Conservation (phyloP, 2,113 vertebrate species). For the Antennarius striatus region DNA sequence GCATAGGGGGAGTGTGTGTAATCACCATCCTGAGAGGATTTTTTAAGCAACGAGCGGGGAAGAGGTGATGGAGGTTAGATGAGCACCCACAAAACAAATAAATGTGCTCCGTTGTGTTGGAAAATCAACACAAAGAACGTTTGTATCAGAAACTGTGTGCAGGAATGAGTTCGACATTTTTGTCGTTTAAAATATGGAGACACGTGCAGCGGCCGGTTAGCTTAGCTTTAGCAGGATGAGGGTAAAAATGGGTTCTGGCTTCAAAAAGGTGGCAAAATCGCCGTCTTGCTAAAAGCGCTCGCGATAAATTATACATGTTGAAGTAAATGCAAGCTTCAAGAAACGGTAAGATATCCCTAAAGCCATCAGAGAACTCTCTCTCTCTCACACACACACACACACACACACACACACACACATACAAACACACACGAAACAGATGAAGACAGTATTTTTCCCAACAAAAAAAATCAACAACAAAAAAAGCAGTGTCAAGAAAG, state of each 20-base stretch:
- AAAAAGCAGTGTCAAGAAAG: slow-evolving; percentile 16
- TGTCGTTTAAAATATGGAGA: background rate
- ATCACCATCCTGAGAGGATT: slow-evolving; percentile 44
- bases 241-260: background rate
- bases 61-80: slow-evolving; percentile 38
- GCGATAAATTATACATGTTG: slow-evolving; percentile 3
- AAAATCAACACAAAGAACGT: background rate
- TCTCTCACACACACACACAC: background rate
- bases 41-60: slow-evolving; percentile 18
- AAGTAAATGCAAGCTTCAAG: slow-evolving; percentile 15
- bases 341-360: slow-evolving; percentile 15
- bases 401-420: slow-evolving; percentile 9
- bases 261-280: background rate
- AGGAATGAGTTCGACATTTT: too few species aligned
- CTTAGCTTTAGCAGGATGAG: background rate
- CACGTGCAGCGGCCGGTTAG: background rate
- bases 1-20: slow-evolving; percentile 9
- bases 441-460: slow-evolving; percentile 30
- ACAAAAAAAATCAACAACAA: slow-evolving; percentile 45
- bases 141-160: too few species aligned
- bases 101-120: slow-evolving; percentile 3
- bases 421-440: slow-evolving; percentile 2
- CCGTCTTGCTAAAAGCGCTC: background rate
- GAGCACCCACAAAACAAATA: slow-evolving; percentile 19
- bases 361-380: background rate